Conservation (phyloP, 2,797 vertebrate species). For the Sitta carolinensis region DNA sequence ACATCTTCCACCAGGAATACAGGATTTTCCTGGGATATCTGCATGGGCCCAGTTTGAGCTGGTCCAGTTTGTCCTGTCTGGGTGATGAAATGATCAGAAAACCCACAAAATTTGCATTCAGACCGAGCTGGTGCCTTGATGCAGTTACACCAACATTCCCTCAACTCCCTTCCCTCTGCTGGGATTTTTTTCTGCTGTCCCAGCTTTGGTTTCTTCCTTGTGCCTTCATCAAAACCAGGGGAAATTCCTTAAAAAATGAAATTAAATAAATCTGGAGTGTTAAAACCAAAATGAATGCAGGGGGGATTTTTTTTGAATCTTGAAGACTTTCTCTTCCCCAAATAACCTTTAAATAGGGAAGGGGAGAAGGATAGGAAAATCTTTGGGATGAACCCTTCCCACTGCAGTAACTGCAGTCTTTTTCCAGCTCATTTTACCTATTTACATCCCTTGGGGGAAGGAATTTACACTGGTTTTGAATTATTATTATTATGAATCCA, state of each 20-base stretch:
- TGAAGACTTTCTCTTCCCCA: neutral
- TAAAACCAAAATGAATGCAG: neutral
- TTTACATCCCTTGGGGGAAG: neutral
- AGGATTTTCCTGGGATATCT: neutral
- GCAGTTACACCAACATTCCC: neutral
- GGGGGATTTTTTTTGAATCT: neutral
- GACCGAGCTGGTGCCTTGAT: neutral
- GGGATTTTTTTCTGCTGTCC: neutral
- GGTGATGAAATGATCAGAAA: neutral
- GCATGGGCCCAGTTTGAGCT: neutral
- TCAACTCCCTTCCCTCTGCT: neutral
- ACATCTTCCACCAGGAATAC: neutral
- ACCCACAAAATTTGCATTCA: neutral
- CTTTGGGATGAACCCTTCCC: neutral
- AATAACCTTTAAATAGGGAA: neutral
- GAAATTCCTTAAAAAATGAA: neutral
- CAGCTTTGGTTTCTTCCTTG: neutral
- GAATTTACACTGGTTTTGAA: neutral
- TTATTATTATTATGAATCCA: neutral
- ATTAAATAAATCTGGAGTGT: neutral
- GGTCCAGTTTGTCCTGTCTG: neutral
- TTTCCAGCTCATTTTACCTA: neutral
- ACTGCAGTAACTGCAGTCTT: neutral
- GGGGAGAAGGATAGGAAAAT: neutral
- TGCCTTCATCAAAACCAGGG: neutral